These are phyloP conservation scores for Amia ocellicauda DNA, from an alignment of 2,113 vertebrate species.

Conservation along the genomic window DNA sequence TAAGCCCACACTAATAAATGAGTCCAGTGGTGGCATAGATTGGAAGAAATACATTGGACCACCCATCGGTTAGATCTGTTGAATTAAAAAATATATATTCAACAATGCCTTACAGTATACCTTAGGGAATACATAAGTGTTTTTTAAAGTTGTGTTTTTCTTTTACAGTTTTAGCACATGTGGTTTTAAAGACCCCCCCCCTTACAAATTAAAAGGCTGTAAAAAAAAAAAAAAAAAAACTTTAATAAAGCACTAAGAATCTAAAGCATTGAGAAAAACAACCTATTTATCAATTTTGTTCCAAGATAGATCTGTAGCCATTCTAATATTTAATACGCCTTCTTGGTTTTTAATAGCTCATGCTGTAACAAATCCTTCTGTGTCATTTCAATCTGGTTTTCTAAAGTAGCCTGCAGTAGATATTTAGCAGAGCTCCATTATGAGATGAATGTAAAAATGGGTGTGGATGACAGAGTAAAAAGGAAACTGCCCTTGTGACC, in stretches of 20 bases:
- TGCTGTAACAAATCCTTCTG: slow-evolving; percentile 3
- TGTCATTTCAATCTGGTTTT: slow-evolving; percentile 8
- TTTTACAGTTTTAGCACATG: too few relatives aligned
- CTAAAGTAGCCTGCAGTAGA: background rate
- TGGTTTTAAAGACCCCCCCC: background rate
- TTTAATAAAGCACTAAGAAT: slow-evolving; percentile 7
- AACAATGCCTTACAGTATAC: too few relatives aligned
- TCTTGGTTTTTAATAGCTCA: slow-evolving; percentile 2
- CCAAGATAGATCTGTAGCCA: slow-evolving; percentile 1
- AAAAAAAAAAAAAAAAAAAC: background rate
- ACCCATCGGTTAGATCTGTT: too few relatives aligned
- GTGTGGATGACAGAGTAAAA: background rate
- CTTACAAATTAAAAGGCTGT: background rate
- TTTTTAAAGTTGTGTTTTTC: background rate
- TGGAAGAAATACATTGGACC: too few relatives aligned
- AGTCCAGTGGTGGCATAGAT: too few relatives aligned
- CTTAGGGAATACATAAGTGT: too few relatives aligned
- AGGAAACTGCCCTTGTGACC: background rate
- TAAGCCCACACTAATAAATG: too few relatives aligned
- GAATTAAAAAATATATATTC: too few relatives aligned
- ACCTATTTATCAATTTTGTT: slow-evolving; percentile 1
- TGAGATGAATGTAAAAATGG: background rate
- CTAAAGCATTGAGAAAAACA: background rate
- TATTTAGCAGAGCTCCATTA: background rate
- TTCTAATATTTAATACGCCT: background rate